phyloP scores from a whole-genome alignment of 2,888 invertebrate genomes.

The Hemithea aestivaria region DNA sequence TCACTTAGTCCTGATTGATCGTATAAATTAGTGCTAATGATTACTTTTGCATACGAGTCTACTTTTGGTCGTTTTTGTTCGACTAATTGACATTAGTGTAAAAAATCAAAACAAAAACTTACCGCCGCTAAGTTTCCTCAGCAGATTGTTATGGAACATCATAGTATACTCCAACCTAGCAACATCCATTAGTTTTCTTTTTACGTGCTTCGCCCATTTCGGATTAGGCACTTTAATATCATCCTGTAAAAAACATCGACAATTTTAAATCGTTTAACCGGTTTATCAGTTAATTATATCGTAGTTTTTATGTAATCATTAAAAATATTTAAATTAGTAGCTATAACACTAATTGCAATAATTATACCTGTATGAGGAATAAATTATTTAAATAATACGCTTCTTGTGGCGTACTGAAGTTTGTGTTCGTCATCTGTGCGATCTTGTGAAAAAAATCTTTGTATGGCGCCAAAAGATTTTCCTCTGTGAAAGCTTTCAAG shows the following conservation, averaged over 20 bases:
- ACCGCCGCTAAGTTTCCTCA: slow-evolving; percentile 77
- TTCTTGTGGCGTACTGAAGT: slow-evolving; percentile 71
- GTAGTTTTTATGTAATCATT: no score
- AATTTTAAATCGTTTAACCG: slow-evolving; percentile 1
- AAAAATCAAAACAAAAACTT: slow-evolving; percentile 22
- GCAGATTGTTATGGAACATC: slow-evolving; percentile 70
- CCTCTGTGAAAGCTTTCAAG: slow-evolving; percentile 58
- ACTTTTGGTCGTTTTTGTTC: neutral
- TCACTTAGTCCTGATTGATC: no score
- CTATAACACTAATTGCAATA: no score
- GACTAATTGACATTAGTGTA: no score
- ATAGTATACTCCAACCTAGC: slow-evolving; percentile 75
- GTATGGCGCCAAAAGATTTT: slow-evolving; percentile 62
- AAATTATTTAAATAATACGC: slow-evolving; percentile 68
- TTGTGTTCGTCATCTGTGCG: slow-evolving; percentile 67
- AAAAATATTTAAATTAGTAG: no score
- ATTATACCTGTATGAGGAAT: slow-evolving; percentile 65
- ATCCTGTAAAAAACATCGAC: slow-evolving; percentile 43
- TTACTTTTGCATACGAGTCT: neutral
- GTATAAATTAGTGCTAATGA: no score
- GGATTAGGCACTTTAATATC: slow-evolving; percentile 75
- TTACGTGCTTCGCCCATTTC: slow-evolving; percentile 75
- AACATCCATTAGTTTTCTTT: slow-evolving; percentile 72
- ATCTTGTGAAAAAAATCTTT: slow-evolving; percentile 66
- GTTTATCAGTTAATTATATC: slow-evolving; percentile 3